These are phyloP conservation scores for Chascanopsetta lugubris DNA, from an alignment of 2,113 vertebrate species.

Conservation along the genomic window DNA sequence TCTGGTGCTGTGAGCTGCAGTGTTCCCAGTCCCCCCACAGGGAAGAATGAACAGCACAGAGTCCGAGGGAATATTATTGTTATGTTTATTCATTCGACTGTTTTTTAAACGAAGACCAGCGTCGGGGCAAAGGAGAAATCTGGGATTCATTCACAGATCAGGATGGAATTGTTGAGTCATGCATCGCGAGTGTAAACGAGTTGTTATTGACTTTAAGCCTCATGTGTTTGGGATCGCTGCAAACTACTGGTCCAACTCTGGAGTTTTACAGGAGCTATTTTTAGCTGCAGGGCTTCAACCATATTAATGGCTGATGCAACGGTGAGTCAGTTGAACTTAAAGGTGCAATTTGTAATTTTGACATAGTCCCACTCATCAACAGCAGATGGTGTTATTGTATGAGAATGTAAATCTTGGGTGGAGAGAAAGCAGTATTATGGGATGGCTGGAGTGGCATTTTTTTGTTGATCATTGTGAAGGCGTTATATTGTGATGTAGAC, in stretches of 20 bases:
- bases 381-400: too few relatives aligned
- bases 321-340: not conserved
- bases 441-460: too few relatives aligned
- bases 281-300: not conserved
- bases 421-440: too few relatives aligned
- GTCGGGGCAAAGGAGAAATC: not conserved
- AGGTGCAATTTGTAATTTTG: too few relatives aligned
- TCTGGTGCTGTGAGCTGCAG: constrained; percentile 9
- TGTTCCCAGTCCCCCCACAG: not conserved
- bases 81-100: too few relatives aligned
- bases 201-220: not conserved
- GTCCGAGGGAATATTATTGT: too few relatives aligned
- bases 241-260: not conserved
- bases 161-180: too few relatives aligned
- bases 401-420: too few relatives aligned
- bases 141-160: not conserved
- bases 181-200: not conserved
- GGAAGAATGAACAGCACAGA: too few relatives aligned
- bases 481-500: too few relatives aligned
- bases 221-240: not conserved
- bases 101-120: not conserved
- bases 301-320: constrained; percentile 1
- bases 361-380: too few relatives aligned
- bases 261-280: not conserved
- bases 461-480: too few relatives aligned